Evolutionary conservation across 1,140 invertebrate species (phyloP).

Genomic region (Harlomillsia oculata): DNA sequence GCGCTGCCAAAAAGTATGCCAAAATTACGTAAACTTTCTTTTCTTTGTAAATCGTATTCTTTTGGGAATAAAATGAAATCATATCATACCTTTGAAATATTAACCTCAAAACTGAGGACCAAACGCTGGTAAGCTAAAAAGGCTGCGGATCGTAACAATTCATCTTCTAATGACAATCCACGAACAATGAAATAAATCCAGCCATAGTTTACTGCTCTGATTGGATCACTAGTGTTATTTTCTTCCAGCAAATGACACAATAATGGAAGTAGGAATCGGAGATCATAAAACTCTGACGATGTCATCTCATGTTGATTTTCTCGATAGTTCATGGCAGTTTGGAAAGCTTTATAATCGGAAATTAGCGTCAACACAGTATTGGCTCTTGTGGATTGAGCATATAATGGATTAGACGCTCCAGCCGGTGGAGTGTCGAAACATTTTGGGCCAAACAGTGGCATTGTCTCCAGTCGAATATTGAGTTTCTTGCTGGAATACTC

Average conservation of each 20-base stretch:
- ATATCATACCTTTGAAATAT: constrained; percentile 21
- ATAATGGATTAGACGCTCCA: constrained; percentile 28
- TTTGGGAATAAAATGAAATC: background rate
- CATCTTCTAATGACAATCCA: constrained; percentile 26
- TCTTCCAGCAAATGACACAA: constrained; percentile 30
- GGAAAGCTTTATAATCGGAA: constrained; percentile 25
- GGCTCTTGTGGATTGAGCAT: constrained; percentile 22
- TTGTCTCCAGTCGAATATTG: constrained; percentile 12
- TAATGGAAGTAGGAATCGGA: constrained; percentile 31
- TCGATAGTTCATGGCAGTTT: constrained; percentile 30
- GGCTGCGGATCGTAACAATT: constrained; percentile 13
- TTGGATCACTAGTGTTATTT: constrained; percentile 33
- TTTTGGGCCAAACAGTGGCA: constrained; percentile 33
- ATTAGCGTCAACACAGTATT: constrained; percentile 29
- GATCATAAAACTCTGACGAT: constrained; percentile 25
- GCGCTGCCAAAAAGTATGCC: constrained; percentile 3
- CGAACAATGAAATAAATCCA: constrained; percentile 34
- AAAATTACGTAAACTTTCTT: background rate
- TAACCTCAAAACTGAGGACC: constrained; percentile 26
- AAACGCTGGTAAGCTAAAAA: constrained; percentile 26
- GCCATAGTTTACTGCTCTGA: constrained; percentile 24
- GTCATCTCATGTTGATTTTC: constrained; percentile 4
- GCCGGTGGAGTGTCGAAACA: constrained; percentile 14
- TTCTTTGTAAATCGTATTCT: no score
- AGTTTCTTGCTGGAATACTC: constrained; percentile 8